Evolutionary conservation across 2,113 vertebrate species (phyloP).

Genomic region (Tinamus guttatus): DNA sequence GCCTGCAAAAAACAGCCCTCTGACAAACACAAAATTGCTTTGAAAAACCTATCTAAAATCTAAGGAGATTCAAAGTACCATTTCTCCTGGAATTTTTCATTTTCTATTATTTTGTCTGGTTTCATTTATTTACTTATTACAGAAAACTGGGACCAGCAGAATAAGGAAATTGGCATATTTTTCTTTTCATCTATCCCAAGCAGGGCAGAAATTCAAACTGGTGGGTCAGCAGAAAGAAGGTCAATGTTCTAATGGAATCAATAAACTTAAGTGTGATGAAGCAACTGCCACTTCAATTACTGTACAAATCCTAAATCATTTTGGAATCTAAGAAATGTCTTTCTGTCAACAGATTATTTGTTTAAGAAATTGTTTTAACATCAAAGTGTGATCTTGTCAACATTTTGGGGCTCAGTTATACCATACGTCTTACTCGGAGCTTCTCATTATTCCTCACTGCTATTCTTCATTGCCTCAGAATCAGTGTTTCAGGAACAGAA

Average conservation of each 20-base stretch:
- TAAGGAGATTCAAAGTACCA: not conserved
- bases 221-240: conserved; percentile 48
- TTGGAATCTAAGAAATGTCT: not conserved
- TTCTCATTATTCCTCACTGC: not conserved
- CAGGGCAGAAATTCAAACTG: not conserved
- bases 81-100: not conserved
- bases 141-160: not conserved
- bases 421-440: not conserved
- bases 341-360: not conserved
- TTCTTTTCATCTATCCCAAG: not conserved
- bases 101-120: not conserved
- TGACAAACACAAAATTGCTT: not conserved
- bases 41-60: not conserved
- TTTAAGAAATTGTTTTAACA: conserved; percentile 59
- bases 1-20: not conserved
- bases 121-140: not conserved
- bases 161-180: not conserved
- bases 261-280: conserved; percentile 59
- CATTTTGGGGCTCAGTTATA: not conserved
- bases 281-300: conserved; percentile 48
- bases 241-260: conserved; percentile 55
- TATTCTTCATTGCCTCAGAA: not conserved
- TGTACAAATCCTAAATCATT: not conserved
- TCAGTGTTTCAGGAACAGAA: not conserved
- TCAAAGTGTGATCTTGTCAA: conserved; percentile 46